Base-by-base conservation (phyloP, 1,140 invertebrate species). In the Proales similis region DNA sequence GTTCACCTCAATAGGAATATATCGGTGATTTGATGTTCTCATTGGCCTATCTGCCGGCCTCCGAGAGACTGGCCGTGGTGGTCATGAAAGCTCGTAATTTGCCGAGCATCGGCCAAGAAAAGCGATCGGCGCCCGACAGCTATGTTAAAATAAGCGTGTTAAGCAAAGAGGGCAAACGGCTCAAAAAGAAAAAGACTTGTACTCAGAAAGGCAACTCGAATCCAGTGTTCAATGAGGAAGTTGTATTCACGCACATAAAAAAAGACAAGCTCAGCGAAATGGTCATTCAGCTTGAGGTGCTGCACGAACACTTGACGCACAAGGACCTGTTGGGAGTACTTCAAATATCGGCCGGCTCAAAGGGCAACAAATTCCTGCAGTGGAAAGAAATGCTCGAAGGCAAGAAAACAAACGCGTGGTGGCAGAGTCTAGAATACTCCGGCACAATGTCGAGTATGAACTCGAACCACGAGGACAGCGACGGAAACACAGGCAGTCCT, bases 141-240 rank as follows among this genome's bases (percentile, higher is more conserved):
- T 83, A 83, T 67, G 92, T 97, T 3, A 98, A 98, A 74, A 90
- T 98, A 70, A 96, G 97, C 77, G 79, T 98, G 66, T 79, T 95
- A 5, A 90, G 87, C 75, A 45, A 45, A 19, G 93, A 97, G 75
- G 87, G 88, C n/a, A 90, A 96, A 73, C 83, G 92, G 63, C 89
- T 98, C 66, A 88, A 89, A 38, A 98, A 97, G 79, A 96, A 96
- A 81, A 97, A 97, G 79, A 98, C 94, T 0, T 91, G 95, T 71
- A 90, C 97, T 22, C 96, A 96, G 80, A 97, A 95, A 73, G 83
- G 90, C 29, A 97, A 93, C 2, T 78, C 94, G 49, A 94, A 91
- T 77, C 94, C 94, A 0, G 90, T 98, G 45, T 99, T 95, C 79
- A 98, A 98, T 77, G 93, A 98, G 36, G 85, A 86, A 70, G 84